Base-by-base conservation (phyloP, 1,140 invertebrate genomes). In the Orchestia grillus region DNA sequence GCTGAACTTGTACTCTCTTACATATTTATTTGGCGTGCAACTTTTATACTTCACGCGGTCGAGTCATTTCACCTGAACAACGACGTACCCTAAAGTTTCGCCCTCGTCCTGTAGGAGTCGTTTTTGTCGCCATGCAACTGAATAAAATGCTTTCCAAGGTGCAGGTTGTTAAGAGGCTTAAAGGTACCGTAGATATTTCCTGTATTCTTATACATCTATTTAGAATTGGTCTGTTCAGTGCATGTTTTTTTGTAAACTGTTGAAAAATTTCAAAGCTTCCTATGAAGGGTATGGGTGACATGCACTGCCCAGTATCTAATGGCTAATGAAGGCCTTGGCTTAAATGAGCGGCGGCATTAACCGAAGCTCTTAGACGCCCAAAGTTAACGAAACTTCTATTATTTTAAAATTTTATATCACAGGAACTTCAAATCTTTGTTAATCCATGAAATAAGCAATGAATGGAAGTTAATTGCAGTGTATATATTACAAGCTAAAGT, bases 41-140 rank as follows among this genome's bases (percentile, higher is more conserved):
- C 41, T 90, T 90, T 90, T 90, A 90, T 90, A 23, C 88, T 90
- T 23, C 42, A 42, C 42, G 88, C 88, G 88, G n/a, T 90, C 88
- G 42, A 44, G 88, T 90, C 88, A 41, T 90, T 90, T 90, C 42
- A 90, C 42, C 88, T 90, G 88, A 90, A 90, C 88, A 44, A 90
- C 88, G 88, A 36, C n/a, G n/a, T n/a, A n/a, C 28, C 43, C 43
- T 41, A 41, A 90, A 90, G 88, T 90, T 90, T 11, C 42, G 4
- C 43, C 88, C 43, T 90, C 41, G 88, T 77, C 62, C 36, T 8
- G 36, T 77, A 28, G 36, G 62, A 28, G 62, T 36, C 62, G 62
- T 77, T 77, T 77, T 77, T 77, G 11, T 28, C 11, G 62, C 62
- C 15, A 77, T 3, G 1, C 1, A 77, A 36, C 15, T 77, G 62